Conservation (phyloP, 2,113 vertebrate genomes). For the Lasiurus cinereus region DNA sequence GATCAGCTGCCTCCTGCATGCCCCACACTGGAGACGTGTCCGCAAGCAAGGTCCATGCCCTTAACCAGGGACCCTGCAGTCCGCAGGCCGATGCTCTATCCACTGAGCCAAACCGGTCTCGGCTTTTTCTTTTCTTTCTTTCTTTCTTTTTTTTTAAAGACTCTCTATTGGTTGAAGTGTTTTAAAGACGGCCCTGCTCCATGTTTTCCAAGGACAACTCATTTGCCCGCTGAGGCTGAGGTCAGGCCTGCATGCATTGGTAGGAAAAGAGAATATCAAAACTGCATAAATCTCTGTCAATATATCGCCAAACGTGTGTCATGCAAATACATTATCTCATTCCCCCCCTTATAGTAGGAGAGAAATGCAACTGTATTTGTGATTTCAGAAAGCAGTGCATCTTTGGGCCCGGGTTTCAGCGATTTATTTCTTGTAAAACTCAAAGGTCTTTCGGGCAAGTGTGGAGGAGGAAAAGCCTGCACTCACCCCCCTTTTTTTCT, state of each 20-base stretch:
- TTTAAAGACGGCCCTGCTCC: background rate
- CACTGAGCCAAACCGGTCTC: no score
- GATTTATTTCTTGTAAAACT: slow-evolving; percentile 33
- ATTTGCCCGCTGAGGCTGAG: background rate
- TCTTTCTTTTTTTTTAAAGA: no score
- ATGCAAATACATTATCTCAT: background rate
- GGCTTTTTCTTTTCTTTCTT: no score
- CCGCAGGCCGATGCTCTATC: no score
- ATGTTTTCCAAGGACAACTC: background rate
- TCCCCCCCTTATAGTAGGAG: background rate
- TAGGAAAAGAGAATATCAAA: background rate
- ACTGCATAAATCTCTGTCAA: background rate
- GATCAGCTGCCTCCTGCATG: no score
- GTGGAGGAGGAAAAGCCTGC: background rate
- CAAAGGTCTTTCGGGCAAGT: slow-evolving; percentile 50
- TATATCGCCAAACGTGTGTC: background rate
- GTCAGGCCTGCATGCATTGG: background rate
- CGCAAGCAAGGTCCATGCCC: no score
- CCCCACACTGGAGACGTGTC: no score
- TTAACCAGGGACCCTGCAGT: no score
- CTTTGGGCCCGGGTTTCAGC: background rate
- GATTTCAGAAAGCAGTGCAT: background rate
- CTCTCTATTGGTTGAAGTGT: background rate
- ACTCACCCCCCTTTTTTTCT: slow-evolving; percentile 39
- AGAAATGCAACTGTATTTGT: slow-evolving; percentile 5